Base-by-base conservation (phyloP, 2,888 invertebrate genomes). In the Luffia ferchaultella region DNA sequence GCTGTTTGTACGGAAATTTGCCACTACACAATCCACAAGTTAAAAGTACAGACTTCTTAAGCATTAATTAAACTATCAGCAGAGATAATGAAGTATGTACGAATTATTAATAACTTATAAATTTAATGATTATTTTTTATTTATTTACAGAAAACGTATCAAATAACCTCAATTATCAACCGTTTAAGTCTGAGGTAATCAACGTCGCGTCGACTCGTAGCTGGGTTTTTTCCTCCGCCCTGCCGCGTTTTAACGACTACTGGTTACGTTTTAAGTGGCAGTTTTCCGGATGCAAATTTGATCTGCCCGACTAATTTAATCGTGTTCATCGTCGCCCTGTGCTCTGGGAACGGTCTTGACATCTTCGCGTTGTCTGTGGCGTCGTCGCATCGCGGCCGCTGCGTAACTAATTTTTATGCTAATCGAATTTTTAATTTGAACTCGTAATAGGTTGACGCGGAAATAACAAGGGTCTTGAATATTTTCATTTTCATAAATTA, bases 331-430 rank as follows among this genome's bases (percentile, higher is more conserved):
- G 30, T 12, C 30, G 30, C 30, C 5, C 3, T 12, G 30, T 12
- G 30, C 30, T 3, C 30, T n/a, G n/a, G n/a, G n/a, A n/a, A n/a
- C n/a, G n/a, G n/a, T n/a, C n/a, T n/a, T n/a, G n/a, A n/a, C n/a
- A n/a, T n/a, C n/a, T n/a, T 12, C 30, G 5, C 30, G 30, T 12
- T 12, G 50, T 18, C 44, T 46, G 30, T 43, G 47, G 45, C 50
- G 43, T 12, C 43, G 42, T 18, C 42, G 20, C 18, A 20, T 41
- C 16, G 17, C 41, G 47, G 47, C 16, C 16, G 16, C 46, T 12
- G 9, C 41, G 41, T 47, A 18, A 44, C 19, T 20, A 17, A 45
- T 41, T 19, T 48, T 45, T 5, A 18, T 16, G 18, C 17, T 18
- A 18, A 16, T 44, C 18, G 18, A 17, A 16, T 44, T 44, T 16